Percentiles rank a stretch among this genome's conserved stretches.
Evolutionary conservation across 92 coral and sea anemone species (phyloP).

Genomic region (Hydrozoanthus gracilis): DNA sequence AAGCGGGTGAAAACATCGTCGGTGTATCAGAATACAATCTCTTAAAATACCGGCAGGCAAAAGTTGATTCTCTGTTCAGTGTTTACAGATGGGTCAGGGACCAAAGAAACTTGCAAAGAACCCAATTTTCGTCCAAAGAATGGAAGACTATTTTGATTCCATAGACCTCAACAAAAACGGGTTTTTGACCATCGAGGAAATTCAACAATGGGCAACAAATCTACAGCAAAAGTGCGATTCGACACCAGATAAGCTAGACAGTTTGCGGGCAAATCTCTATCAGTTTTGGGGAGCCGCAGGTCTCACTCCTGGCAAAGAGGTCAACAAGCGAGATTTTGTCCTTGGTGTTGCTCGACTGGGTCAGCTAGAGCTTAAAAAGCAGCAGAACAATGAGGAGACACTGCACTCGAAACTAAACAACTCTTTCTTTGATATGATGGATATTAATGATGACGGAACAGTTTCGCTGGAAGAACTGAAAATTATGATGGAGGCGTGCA

Average conservation of each 20-base stretch:
- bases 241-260: constrained; percentile 49
- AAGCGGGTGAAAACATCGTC: background rate
- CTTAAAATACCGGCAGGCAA: background rate
- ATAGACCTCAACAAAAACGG: constrained; percentile 71
- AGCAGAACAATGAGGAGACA: constrained; percentile 52
- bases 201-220: constrained; percentile 69
- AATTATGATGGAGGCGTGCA: constrained; percentile 73
- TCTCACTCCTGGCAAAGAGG: constrained; percentile 64
- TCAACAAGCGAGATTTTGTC: constrained; percentile 62
- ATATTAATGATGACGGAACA: constrained; percentile 68
- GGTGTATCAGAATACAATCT: background rate
- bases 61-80: background rate
- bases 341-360: constrained; percentile 69
- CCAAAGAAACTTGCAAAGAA: constrained; percentile 55
- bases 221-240: constrained; percentile 63
- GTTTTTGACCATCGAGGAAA: constrained; percentile 62
- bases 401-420: constrained; percentile 59
- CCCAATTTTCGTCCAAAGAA: constrained; percentile 49
- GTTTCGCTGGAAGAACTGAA: constrained; percentile 68
- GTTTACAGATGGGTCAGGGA: background rate
- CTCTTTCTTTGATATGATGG: constrained; percentile 79
- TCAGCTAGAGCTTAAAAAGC: constrained; percentile 61
- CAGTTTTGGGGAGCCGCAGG: constrained; percentile 75
- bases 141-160: constrained; percentile 72
- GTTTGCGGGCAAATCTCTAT: constrained; percentile 45